phyloP scores from a whole-genome alignment of 2,113 vertebrate species.

The Oncorhynchus tshawytscha region DNA sequence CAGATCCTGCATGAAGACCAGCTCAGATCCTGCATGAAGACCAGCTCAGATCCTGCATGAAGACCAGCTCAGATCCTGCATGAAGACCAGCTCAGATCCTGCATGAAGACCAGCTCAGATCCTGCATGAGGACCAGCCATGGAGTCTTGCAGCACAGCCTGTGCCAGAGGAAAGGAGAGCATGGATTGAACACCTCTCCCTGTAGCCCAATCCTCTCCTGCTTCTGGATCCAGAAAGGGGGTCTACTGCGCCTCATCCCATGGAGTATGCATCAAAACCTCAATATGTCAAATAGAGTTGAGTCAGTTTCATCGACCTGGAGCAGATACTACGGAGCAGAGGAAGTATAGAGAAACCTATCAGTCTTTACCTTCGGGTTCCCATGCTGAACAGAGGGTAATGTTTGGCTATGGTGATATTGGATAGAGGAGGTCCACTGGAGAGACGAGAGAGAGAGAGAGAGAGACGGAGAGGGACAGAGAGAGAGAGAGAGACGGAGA shows the following conservation, averaged over 20 bases:
- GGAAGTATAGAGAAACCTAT: no score
- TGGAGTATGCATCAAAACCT: background rate
- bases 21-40: no score
- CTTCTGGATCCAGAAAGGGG: conserved; percentile 6
- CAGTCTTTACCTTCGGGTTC: background rate
- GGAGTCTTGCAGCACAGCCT: background rate
- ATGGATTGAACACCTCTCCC: conserved; percentile 32
- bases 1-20: conserved; percentile 4
- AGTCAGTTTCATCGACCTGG: background rate
- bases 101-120: background rate
- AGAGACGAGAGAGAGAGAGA: background rate
- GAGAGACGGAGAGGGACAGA: no score
- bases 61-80: no score
- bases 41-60: no score
- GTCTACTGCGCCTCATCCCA: background rate
- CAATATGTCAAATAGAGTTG: background rate
- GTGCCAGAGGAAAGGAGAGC: conserved; percentile 36
- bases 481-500: no score
- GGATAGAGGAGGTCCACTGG: conserved; percentile 11
- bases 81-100: no score
- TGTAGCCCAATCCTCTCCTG: conserved; percentile 2
- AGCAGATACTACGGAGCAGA: background rate
- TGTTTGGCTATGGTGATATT: background rate
- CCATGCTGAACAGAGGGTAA: conserved; percentile 30
- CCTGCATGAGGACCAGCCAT: conserved; percentile 47